phyloP scores from a whole-genome alignment of 2,797 vertebrate species.

The Hoplostethus atlanticus region DNA sequence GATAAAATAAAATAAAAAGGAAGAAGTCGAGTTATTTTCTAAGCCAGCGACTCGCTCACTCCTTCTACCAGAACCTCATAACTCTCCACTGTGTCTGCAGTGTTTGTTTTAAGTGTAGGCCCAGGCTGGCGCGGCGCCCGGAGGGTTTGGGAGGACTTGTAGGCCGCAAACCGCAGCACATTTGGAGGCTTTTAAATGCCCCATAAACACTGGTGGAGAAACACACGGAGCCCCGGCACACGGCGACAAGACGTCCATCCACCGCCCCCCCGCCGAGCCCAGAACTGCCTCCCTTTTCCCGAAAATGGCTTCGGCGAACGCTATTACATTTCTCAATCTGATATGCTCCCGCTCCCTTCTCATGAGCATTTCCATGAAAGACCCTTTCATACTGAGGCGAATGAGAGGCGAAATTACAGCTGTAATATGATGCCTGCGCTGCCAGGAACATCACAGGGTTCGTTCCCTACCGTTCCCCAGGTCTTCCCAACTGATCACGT shows the following conservation, averaged over 20 bases:
- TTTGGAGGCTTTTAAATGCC: conserved; percentile 76
- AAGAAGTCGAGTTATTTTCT: conserved; percentile 32
- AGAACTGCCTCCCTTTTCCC: conserved; percentile 53
- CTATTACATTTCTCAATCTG: conserved; percentile 71
- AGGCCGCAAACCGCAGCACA: conserved; percentile 76
- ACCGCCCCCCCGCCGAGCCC: conserved; percentile 11
- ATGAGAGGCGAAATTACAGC: conserved; percentile 65
- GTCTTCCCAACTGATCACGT: conserved; percentile 51
- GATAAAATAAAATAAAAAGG: conserved; percentile 25
- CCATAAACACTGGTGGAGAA: conserved; percentile 74
- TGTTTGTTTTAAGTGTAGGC: conserved; percentile 63
- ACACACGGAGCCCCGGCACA: conserved; percentile 63
- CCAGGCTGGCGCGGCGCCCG: conserved; percentile 52
- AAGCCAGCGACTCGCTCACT: conserved; percentile 42
- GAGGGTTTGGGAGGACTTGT: conserved; percentile 58
- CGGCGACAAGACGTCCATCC: conserved; percentile 43
- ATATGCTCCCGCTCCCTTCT: conserved; percentile 58
- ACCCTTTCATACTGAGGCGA: conserved; percentile 58
- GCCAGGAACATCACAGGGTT: conserved; percentile 58
- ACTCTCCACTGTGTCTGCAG: conserved; percentile 36
- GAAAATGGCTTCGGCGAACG: conserved; percentile 68
- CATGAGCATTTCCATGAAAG: conserved; percentile 68
- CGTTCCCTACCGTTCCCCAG: conserved; percentile 7
- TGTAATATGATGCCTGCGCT: conserved; percentile 48
- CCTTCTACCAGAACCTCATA: conserved; percentile 28